Conservation (phyloP, 2,888 invertebrate genomes). For the Ypsolopha sequella region DNA sequence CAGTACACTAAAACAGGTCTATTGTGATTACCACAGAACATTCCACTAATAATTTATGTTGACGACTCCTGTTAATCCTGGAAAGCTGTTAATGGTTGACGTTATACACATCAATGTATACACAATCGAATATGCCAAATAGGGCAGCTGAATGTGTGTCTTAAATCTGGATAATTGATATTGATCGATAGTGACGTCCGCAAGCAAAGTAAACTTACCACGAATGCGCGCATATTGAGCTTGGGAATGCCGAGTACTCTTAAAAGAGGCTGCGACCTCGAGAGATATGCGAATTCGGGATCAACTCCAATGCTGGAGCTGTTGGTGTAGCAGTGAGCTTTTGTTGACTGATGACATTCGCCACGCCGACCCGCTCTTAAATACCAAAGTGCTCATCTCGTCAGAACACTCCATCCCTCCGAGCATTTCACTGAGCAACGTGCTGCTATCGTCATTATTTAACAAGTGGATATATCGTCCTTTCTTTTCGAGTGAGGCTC, state of each 20-base stretch:
- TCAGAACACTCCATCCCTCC: slow-evolving; percentile 65
- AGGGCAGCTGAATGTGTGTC: slow-evolving; percentile 9
- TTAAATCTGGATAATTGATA: background rate
- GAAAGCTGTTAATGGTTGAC: background rate
- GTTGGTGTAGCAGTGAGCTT: slow-evolving; percentile 51
- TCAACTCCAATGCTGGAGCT: slow-evolving; percentile 48
- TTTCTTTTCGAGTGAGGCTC: slow-evolving; percentile 60
- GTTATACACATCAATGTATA: background rate
- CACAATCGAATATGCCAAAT: slow-evolving; percentile 45
- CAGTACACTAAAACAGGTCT: slow-evolving; percentile 27
- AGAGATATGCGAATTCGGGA: slow-evolving; percentile 28
- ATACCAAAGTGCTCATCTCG: slow-evolving; percentile 66
- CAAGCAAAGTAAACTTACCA: slow-evolving; percentile 55
- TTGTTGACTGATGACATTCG: slow-evolving; percentile 68
- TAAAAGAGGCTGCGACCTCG: slow-evolving; percentile 12
- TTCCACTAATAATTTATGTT: background rate
- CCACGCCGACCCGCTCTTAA: slow-evolving; percentile 63
- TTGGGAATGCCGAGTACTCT: slow-evolving; percentile 26
- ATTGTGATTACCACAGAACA: background rate
- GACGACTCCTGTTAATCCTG: background rate
- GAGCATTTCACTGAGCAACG: slow-evolving; percentile 58
- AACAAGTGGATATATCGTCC: slow-evolving; percentile 51
- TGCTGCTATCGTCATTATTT: slow-evolving; percentile 64
- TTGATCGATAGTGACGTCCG: slow-evolving; percentile 17
- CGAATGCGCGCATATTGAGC: slow-evolving; percentile 61